Percentiles rank a stretch among this genome's conserved stretches.
phyloP scores from a whole-genome alignment of 2,113 vertebrate species.

The Myanophis thanlyinensis region DNA sequence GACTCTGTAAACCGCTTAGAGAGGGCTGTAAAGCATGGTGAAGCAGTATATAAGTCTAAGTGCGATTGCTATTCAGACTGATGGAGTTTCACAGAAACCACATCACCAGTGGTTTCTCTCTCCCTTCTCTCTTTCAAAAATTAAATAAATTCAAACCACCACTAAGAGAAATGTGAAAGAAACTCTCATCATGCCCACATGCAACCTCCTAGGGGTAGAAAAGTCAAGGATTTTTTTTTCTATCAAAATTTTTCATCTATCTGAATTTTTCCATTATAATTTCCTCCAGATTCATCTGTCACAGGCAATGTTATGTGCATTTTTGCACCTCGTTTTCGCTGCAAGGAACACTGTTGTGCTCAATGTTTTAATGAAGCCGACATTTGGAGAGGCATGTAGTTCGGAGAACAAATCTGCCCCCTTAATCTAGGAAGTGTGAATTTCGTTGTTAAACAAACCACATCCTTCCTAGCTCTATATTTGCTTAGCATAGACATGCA shows the following conservation, averaged over 20 bases:
- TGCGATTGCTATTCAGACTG: neutral
- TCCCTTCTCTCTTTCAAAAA: neutral
- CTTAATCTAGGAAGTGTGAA: neutral
- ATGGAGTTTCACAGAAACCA: neutral
- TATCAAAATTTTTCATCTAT: neutral
- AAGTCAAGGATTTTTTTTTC: neutral
- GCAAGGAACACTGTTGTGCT: neutral
- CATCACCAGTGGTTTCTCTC: neutral
- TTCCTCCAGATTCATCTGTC: neutral
- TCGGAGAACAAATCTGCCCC: neutral
- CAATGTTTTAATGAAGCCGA: neutral
- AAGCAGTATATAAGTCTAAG: too few species aligned
- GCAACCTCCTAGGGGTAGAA: neutral
- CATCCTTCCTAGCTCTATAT: neutral
- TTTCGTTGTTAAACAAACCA: neutral
- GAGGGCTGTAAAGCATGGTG: too few species aligned
- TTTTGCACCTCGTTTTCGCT: neutral
- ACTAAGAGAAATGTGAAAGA: neutral
- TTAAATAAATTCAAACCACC: neutral
- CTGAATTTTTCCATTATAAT: neutral
- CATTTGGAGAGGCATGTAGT: neutral
- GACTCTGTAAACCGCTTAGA: too few species aligned
- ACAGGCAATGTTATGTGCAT: neutral
- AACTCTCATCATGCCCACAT: neutral
- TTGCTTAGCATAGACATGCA: neutral